phyloP scores from a whole-genome alignment of 2,888 invertebrate genomes.

The Geophilus truncorum region DNA sequence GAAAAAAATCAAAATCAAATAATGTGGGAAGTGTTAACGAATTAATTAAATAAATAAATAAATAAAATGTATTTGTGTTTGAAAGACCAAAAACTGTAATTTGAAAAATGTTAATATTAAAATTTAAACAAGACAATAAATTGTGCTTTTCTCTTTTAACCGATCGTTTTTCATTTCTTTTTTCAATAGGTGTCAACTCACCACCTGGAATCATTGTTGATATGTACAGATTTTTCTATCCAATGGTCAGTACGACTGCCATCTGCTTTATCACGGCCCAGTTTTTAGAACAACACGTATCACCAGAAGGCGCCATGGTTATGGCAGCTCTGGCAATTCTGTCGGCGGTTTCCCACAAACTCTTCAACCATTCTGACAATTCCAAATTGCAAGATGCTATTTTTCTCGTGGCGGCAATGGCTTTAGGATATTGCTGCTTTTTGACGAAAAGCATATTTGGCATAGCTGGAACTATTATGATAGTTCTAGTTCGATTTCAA shows the following conservation, averaged over 20 bases:
- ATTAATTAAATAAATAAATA: too few relatives aligned
- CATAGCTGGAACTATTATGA: not conserved
- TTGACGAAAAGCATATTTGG: not conserved
- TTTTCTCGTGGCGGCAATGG: not conserved
- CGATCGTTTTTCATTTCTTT: not conserved
- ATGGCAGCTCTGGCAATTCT: not conserved
- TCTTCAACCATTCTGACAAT: not conserved
- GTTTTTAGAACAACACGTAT: not conserved
- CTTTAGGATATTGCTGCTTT: not conserved
- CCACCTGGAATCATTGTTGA: not conserved
- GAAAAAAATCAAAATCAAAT: not conserved
- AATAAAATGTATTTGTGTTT: not conserved
- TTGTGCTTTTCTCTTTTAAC: not conserved
- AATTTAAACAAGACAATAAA: not conserved
- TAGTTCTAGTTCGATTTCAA: not conserved
- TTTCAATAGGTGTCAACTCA: not conserved
- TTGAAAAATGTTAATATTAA: not conserved
- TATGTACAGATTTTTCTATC: not conserved
- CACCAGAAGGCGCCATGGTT: too few relatives aligned
- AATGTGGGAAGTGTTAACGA: not conserved
- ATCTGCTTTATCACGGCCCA: not conserved
- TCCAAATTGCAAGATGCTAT: not conserved
- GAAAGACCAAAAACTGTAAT: not conserved
- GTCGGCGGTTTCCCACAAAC: not conserved
- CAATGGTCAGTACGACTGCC: not conserved